Base-by-base conservation (phyloP, 1,140 invertebrate species). In the Leptoteleia sp. region DNA sequence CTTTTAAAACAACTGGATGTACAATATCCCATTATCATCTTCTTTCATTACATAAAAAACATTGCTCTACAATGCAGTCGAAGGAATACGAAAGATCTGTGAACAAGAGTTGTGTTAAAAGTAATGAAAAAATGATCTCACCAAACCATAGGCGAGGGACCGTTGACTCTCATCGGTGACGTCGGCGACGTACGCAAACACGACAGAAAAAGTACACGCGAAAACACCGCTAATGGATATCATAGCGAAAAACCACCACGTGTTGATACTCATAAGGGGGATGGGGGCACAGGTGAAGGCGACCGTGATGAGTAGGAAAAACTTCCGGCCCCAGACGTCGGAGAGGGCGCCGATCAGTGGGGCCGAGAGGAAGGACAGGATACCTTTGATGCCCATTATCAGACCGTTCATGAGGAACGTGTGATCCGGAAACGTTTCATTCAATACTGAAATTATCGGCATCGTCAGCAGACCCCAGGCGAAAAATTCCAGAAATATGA, bases 181-280 rank as follows among this genome's bases (percentile, higher is more conserved):
- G 91, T 99, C 98, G 29, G 98, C 98, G 59, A 99, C 98, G 90
- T 99, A 99, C 12, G 98, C 98, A 91, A 99, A 99, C 16, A 99
- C 97, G 62, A 99, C 98, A 48, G 96, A 97, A 89, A 99, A 99
- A 37, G 98, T 99, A 47, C 99, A 98, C 48, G 98, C 97, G 90
- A 99, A 99, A 67, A 99, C 94, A 61, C 98, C 98, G 76, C 97
- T 98, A 86, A 99, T 97, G 82, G 96, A 98, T 90, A 99, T 98
- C 95, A 99, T 97, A 43, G 98, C 98, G 91, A 99, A 99, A 90
- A 99, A 99, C 98, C 98, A 99, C 96, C 97, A 99, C 45, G 98
- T 97, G 91, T 99, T 99, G 84, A 99, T 95, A 85, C 96, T 97
- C 96, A 99, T 99, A 48, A 99, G 92, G 48, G 98, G 98, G 86